Base-by-base conservation (phyloP, 1,140 invertebrate genomes). In the Hesperophylax magnus region DNA sequence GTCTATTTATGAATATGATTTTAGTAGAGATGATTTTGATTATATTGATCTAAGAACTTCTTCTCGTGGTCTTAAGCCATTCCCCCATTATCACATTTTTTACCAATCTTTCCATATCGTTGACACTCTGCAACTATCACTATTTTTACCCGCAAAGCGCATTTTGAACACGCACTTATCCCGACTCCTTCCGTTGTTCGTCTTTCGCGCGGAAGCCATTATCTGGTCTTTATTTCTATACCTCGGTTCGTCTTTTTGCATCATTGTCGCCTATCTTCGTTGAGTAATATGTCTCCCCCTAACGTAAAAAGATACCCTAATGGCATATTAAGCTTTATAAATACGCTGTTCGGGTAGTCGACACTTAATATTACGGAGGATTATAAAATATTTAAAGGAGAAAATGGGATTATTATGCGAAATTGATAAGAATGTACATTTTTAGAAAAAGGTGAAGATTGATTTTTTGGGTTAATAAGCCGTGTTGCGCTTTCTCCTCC, bases 281-380 rank as follows among this genome's bases (percentile, higher is more conserved):
- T 53, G 69, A 72, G 69, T 72, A 72, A 72, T 72, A 72, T 9
- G 47, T 53, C 52, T 27, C 34, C 34, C 34, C 69, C 8, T 20
- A 72, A 71, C 52, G 6, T n/a, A 53, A 53, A 72, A 72, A 72
- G 22, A 72, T 72, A 47, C 31, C n/a, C 69, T 72, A 52, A 72
- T 72, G 69, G 69, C 8, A 11, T 72, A 72, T 72, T 72, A 72
- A 72, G 69, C 69, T 72, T 72, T 72, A 53, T 72, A 53, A 72
- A 72, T 72, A 72, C 22, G 69, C 69, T 17, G 34, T 53, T 53
- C 34, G 47, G 18, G 24, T 39, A 24, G 14, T 72, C 39, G 69
- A 52, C 47, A 11, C n/a, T 17, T 6, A 15, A 53, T 4, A 47
- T 72, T 72, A 18, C 47, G 39, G 24, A 22, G 69, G 63, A 67